These are phyloP conservation scores for Epistrophella euchroma DNA, from an alignment of 2,888 invertebrate genomes.

Conservation along the genomic window DNA sequence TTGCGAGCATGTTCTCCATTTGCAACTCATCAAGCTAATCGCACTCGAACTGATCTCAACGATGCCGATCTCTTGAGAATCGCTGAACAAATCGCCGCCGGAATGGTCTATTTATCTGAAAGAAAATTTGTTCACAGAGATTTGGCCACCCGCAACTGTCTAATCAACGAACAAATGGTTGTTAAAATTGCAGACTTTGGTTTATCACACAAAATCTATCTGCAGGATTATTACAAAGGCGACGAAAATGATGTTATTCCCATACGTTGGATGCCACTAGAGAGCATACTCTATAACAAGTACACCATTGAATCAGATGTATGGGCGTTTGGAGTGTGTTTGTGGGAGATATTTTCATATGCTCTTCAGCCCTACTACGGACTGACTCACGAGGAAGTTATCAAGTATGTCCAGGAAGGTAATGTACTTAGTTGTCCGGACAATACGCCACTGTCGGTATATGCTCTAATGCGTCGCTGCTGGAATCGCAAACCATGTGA, in stretches of 20 bases:
- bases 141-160: conserved; percentile 96
- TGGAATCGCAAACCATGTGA: conserved; percentile 95
- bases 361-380: conserved; percentile 98
- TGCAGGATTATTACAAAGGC: conserved; percentile 97
- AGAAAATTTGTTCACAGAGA: conserved; percentile 98
- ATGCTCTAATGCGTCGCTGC: conserved; percentile 96
- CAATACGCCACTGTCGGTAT: conserved; percentile 93
- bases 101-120: conserved; percentile 97
- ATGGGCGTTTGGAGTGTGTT: conserved; percentile 98
- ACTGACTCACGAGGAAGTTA: conserved; percentile 98
- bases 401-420: conserved; percentile 96
- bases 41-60: conserved; percentile 85
- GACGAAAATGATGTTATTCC: conserved; percentile 98
- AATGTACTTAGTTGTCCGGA: conserved; percentile 96
- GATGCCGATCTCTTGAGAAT: conserved; percentile 93
- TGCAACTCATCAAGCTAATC: conserved; percentile 86
- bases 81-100: conserved; percentile 94
- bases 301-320: conserved; percentile 98
- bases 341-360: conserved; percentile 99
- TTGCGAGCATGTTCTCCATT: conserved; percentile 95
- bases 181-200: conserved; percentile 99
- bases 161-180: conserved; percentile 96
- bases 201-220: conserved; percentile 96
- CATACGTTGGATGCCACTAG: conserved; percentile 98
- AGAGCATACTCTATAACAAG: conserved; percentile 97